Conservation (phyloP, 2,113 vertebrate species). For the Dryoscopus gambensis region DNA sequence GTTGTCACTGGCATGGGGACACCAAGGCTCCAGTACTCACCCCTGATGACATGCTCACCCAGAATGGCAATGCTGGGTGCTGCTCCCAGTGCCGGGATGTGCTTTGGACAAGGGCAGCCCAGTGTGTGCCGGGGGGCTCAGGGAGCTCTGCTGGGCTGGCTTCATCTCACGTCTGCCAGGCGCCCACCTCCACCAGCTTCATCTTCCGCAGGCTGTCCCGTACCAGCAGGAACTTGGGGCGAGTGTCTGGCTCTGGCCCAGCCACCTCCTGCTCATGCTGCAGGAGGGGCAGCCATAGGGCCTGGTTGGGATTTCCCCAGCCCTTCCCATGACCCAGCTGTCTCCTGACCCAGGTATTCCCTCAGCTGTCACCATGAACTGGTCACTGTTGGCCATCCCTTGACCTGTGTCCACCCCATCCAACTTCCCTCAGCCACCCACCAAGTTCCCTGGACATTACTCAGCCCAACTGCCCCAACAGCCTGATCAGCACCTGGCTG, state of each 20-base stretch:
- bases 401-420: rapidly evolving
- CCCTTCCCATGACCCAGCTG: rapidly evolving
- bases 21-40: not conserved
- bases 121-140: rapidly evolving
- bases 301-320: not conserved
- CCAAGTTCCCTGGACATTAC: not conserved
- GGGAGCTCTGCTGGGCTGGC: not conserved
- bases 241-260: slow-evolving; percentile 50
- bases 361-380: not conserved
- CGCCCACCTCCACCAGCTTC: not conserved
- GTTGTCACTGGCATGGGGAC: not conserved
- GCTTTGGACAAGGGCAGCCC: not conserved
- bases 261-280: slow-evolving; percentile 72
- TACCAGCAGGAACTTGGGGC: slow-evolving; percentile 77
- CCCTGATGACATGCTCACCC: not conserved
- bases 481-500: rapidly evolving
- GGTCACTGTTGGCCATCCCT: not conserved
- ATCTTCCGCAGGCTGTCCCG: slow-evolving; percentile 74
- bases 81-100: not conserved
- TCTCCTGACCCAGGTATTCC: not conserved
- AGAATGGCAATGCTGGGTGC: rapidly evolving
- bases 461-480: not conserved
- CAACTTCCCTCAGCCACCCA: not conserved
- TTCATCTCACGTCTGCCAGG: not conserved
- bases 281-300: not conserved